Evolutionary conservation across 2,888 invertebrate genomes (phyloP).

Genomic region (Crocallis elinguaria): DNA sequence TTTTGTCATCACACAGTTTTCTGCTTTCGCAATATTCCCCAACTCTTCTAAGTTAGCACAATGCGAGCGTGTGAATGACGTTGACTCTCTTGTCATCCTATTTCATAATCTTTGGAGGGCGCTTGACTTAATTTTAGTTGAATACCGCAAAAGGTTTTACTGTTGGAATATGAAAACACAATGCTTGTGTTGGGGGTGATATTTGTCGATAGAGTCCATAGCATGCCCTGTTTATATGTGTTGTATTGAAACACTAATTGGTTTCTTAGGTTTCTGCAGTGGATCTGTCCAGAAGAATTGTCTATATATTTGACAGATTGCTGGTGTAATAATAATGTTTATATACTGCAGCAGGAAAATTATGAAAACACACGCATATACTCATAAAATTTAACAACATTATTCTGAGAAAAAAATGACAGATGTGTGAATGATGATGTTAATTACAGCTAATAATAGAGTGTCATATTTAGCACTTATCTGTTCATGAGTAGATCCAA

Average conservation of each 20-base stretch:
- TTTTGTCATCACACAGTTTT: slow-evolving; percentile 64
- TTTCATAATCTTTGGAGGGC: slow-evolving; percentile 25
- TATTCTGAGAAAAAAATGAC: slow-evolving; percentile 26
- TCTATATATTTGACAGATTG: neutral
- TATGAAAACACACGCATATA: slow-evolving; percentile 2
- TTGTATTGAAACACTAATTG: too few species aligned
- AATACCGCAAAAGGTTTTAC: slow-evolving; percentile 5
- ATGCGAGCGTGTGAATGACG: slow-evolving; percentile 35
- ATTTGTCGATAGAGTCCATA: too few species aligned
- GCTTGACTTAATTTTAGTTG: slow-evolving; percentile 23
- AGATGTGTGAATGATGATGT: slow-evolving; percentile 25
- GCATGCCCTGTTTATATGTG: too few species aligned
- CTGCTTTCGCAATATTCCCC: slow-evolving; percentile 47
- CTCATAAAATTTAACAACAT: slow-evolving; percentile 9
- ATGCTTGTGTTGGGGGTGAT: too few species aligned
- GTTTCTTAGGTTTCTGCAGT: too few species aligned
- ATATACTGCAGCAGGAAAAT: slow-evolving; percentile 18
- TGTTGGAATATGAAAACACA: neutral
- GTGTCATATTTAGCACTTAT: slow-evolving; percentile 12
- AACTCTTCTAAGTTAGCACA: slow-evolving; percentile 57
- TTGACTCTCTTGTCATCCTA: slow-evolving; percentile 42
- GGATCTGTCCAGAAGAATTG: too few species aligned
- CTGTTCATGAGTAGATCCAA: neutral
- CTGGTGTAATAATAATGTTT: neutral
- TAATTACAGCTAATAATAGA: slow-evolving; percentile 20